Conservation (phyloP, 2,797 vertebrate species). For the Falco cherrug region DNA sequence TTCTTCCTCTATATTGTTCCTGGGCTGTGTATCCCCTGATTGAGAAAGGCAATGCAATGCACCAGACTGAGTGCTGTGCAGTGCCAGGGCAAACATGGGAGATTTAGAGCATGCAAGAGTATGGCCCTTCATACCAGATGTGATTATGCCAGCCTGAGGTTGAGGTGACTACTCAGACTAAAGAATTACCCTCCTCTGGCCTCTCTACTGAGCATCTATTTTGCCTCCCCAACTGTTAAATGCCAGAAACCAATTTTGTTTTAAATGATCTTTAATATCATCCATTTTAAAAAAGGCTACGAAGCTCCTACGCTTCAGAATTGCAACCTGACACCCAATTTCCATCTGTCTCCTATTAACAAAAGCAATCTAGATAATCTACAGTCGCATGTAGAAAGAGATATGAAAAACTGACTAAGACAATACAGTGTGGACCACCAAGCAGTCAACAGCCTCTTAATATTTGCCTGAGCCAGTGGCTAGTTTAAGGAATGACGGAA, state of each 20-base stretch:
- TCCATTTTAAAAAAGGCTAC: conserved; percentile 46
- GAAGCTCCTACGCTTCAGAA: conserved; percentile 50
- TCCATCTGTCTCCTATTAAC: conserved; percentile 69
- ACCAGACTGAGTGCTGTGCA: neutral
- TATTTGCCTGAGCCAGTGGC: neutral
- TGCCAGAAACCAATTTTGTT: conserved; percentile 40
- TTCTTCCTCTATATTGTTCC: neutral
- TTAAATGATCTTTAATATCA: conserved; percentile 51
- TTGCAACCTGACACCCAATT: conserved; percentile 45
- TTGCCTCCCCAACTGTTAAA: conserved; percentile 24
- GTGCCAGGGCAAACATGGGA: neutral
- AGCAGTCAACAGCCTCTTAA: neutral
- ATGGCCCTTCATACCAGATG: neutral
- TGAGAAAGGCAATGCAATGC: neutral
- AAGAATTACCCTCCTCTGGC: neutral
- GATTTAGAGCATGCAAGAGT: neutral
- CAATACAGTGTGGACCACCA: neutral
- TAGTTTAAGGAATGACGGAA: neutral
- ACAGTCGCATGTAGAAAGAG: neutral
- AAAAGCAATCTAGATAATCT: conserved; percentile 54
- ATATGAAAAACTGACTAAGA: conserved; percentile 32
- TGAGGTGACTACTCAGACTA: neutral
- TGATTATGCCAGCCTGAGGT: neutral
- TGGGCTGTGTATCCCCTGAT: neutral
- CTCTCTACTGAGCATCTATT: neutral